These are phyloP conservation scores for Paramuricea clavata DNA, from an alignment of 92 coral and sea anemone genomes.

Conservation along the genomic window DNA sequence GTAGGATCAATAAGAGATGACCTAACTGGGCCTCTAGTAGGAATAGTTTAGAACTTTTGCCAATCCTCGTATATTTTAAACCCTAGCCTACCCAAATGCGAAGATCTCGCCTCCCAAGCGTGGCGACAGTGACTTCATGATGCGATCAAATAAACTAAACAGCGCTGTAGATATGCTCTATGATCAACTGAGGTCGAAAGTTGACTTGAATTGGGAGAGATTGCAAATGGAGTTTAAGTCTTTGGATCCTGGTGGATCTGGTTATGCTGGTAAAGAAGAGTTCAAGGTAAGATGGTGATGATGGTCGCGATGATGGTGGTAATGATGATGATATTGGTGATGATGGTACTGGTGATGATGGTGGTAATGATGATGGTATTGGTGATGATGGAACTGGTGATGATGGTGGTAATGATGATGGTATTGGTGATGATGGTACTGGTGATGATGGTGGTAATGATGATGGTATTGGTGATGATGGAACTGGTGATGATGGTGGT, in stretches of 20 bases:
- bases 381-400: too few species aligned
- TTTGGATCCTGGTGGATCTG: slow-evolving; percentile 78
- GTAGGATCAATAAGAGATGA: too few species aligned
- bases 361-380: not conserved
- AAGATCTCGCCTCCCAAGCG: slow-evolving; percentile 97
- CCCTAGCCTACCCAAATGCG: slow-evolving; percentile 93
- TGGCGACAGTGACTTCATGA: slow-evolving; percentile 97
- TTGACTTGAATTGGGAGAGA: slow-evolving; percentile 93
- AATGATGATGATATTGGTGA: not conserved
- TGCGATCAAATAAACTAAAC: slow-evolving; percentile 98
- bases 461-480: too few species aligned
- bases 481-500: too few species aligned
- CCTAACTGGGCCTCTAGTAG: too few species aligned
- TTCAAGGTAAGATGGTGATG: slow-evolving; percentile 75
- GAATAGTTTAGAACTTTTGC: too few species aligned
- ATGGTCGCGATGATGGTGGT: not conserved
- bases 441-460: too few species aligned
- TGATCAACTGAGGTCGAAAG: slow-evolving; percentile 87
- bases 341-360: not conserved
- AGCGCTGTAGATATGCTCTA: slow-evolving; percentile 91
- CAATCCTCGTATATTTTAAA: not conserved
- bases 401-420: too few species aligned
- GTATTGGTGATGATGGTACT: too few species aligned
- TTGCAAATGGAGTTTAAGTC: slow-evolving; percentile 80
- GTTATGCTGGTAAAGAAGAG: slow-evolving; percentile 71